Percentiles rank a stretch among this genome's conserved stretches.
These are phyloP conservation scores for Limnephilus auricula DNA, from an alignment of 2,888 invertebrate species.

Conservation along the genomic window DNA sequence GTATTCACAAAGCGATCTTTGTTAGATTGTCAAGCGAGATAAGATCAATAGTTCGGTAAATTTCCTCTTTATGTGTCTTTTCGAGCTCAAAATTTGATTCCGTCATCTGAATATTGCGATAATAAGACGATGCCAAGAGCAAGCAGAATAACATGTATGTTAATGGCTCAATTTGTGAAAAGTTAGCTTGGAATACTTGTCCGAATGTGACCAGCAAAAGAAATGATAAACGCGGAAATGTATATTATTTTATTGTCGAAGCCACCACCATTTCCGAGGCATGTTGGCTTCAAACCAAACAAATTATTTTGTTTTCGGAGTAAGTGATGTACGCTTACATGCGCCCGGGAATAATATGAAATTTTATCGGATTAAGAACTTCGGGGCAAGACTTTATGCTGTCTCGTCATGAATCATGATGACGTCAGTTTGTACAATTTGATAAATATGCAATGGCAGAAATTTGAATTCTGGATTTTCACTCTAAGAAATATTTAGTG, in stretches of 20 bases:
- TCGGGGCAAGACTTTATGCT: slow-evolving; percentile 5
- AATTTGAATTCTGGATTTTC: background rate
- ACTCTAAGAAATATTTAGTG: background rate
- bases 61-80: background rate
- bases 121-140: background rate
- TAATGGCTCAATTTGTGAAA: slow-evolving; percentile 10
- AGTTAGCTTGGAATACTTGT: background rate
- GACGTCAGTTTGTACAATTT: background rate
- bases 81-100: background rate
- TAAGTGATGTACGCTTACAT: background rate
- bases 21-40: background rate
- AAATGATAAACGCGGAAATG: background rate
- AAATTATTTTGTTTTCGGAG: background rate
- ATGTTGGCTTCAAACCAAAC: slow-evolving; percentile 32
- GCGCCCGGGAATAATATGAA: background rate
- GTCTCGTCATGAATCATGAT: background rate
- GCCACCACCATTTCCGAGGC: background rate
- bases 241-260: background rate
- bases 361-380: slow-evolving; percentile 20
- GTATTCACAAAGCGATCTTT: background rate
- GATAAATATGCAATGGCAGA: background rate
- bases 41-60: background rate
- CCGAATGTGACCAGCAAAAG: background rate
- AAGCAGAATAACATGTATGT: background rate
- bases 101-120: background rate